Evolutionary conservation across 2,113 vertebrate genomes (phyloP).

Genomic region (Erythrocercus mccallii): DNA sequence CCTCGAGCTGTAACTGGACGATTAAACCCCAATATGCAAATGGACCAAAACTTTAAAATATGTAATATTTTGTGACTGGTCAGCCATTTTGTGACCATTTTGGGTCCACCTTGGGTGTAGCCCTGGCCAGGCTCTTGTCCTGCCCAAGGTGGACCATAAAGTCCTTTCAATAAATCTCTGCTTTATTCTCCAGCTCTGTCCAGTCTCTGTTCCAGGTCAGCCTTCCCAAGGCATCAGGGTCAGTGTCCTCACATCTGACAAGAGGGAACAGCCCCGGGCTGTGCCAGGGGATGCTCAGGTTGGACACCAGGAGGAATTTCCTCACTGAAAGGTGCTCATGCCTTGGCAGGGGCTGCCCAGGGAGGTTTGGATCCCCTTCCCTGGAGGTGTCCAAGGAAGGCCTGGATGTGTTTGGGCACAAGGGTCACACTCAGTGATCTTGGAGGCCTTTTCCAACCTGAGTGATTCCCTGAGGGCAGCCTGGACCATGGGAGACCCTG

Average conservation of each 20-base stretch:
- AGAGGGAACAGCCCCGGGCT: fast-evolving
- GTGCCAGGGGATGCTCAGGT: neutral
- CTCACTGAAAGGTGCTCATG: neutral
- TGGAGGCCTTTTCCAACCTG: neutral
- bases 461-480: neutral
- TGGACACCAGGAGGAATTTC: neutral
- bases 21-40: too few relatives aligned
- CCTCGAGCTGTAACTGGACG: too few relatives aligned
- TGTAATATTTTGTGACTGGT: too few relatives aligned
- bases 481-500: fast-evolving
- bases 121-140: too few relatives aligned
- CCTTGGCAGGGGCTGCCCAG: neutral
- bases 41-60: too few relatives aligned
- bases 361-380: neutral
- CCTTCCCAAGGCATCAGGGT: neutral
- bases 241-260: neutral
- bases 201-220: neutral
- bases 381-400: neutral
- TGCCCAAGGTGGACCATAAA: too few relatives aligned
- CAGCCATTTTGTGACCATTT: too few relatives aligned
- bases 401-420: neutral
- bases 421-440: neutral
- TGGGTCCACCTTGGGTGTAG: too few relatives aligned
- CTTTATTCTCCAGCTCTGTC: too few relatives aligned
- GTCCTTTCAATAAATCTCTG: too few relatives aligned